Conservation (phyloP, 2,113 vertebrate species). For the Ploceus nigricollis region DNA sequence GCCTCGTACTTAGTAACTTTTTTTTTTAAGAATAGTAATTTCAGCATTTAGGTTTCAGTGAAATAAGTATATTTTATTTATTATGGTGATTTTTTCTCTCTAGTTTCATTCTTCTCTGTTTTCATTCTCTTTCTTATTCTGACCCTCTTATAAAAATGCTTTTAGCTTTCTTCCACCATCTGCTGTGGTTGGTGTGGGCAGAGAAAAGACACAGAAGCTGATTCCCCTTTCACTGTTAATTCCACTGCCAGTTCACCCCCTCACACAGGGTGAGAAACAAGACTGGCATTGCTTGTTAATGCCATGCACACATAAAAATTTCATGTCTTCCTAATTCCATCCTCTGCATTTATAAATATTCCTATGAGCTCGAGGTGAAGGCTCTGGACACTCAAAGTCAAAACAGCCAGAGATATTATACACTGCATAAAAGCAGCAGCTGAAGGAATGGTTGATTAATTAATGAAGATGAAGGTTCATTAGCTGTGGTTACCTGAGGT, state of each 20-base stretch:
- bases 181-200: neutral
- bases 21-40: neutral
- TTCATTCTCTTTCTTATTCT: neutral
- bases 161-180: neutral
- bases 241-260: neutral
- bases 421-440: neutral
- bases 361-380: accelerated
- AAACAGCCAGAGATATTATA: neutral
- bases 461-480: neutral
- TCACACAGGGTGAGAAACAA: neutral
- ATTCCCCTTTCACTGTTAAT: neutral
- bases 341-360: neutral
- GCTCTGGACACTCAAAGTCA: neutral
- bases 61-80: neutral
- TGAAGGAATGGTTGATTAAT: neutral
- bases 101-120: neutral
- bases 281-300: neutral
- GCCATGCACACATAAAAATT: neutral
- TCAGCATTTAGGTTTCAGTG: neutral
- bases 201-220: neutral
- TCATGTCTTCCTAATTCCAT: neutral
- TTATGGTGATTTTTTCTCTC: neutral
- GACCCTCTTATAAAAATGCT: neutral
- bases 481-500: neutral
- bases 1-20: neutral